Percentiles rank a stretch among this genome's conserved stretches.
Evolutionary conservation across 2,888 invertebrate genomes (phyloP).

Genomic region (Mantis religiosa): DNA sequence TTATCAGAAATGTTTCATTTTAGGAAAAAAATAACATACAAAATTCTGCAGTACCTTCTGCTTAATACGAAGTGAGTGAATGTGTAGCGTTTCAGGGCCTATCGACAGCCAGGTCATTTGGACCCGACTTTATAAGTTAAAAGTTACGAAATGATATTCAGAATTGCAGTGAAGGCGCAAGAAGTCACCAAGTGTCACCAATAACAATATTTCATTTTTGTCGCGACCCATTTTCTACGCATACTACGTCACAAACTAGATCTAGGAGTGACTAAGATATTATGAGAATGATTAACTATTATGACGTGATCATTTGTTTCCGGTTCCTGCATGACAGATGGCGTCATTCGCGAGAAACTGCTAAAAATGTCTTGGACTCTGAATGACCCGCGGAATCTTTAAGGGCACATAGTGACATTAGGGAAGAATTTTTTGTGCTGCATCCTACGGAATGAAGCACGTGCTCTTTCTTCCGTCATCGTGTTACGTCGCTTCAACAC

Average conservation of each 20-base stretch:
- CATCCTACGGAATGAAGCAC: neutral
- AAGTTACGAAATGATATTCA: too few relatives aligned
- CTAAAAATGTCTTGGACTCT: neutral
- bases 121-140: too few relatives aligned
- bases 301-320: neutral
- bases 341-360: neutral
- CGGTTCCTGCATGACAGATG: neutral
- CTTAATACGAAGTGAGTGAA: too few relatives aligned
- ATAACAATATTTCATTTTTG: neutral
- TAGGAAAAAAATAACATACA: too few relatives aligned
- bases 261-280: neutral
- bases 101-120: too few relatives aligned
- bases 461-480: neutral
- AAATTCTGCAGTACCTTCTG: too few relatives aligned
- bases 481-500: neutral
- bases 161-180: too few relatives aligned
- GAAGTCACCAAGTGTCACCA: neutral
- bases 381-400: neutral
- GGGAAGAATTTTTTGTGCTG: neutral
- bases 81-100: too few relatives aligned
- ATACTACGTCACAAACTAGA: neutral
- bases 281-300: neutral
- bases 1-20: too few relatives aligned
- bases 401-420: neutral
- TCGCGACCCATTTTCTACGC: neutral